Conservation (phyloP, 2,113 vertebrate genomes). For the Indicator maculatus region DNA sequence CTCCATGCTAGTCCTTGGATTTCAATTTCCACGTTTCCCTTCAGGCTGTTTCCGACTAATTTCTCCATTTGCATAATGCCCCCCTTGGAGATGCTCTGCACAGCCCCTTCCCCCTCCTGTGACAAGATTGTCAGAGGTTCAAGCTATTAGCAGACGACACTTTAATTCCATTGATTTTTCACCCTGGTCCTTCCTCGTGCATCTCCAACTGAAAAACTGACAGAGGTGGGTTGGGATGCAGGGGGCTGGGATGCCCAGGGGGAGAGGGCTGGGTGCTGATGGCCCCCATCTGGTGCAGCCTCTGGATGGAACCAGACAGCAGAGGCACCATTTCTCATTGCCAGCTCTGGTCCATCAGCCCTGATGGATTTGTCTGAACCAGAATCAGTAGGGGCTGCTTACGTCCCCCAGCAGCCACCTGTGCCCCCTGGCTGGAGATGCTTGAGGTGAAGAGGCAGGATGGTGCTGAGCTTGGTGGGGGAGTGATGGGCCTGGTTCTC, state of each 20-base stretch:
- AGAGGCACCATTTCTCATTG: not conserved
- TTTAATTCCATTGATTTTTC: constrained; percentile 23
- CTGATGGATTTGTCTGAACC: not conserved
- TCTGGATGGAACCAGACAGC: not conserved
- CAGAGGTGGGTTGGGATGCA: not conserved
- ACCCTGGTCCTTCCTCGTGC: not conserved
- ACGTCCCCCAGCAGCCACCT: not conserved
- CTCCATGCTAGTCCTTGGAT: constrained; percentile 19
- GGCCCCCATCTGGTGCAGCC: not conserved
- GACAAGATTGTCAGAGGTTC: constrained; percentile 40
- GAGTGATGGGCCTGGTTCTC: fast-evolving
- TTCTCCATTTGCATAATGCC: constrained; percentile 54
- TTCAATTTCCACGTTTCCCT: constrained; percentile 65
- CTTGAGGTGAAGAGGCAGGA: not conserved
- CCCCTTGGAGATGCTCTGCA: constrained; percentile 30
- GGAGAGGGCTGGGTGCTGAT: not conserved
- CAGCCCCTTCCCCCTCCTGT: not conserved
- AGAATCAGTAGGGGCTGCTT: not conserved
- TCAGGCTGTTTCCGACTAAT: constrained; percentile 64
- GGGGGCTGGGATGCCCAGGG: fast-evolving
- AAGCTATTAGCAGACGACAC: not conserved
- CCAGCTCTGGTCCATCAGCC: not conserved
- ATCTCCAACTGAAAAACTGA: constrained; percentile 1
- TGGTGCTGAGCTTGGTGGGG: not conserved
- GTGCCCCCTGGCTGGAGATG: fast-evolving